Evolutionary conservation across 2,888 invertebrate genomes (phyloP).

Genomic region (Dusona sp.): DNA sequence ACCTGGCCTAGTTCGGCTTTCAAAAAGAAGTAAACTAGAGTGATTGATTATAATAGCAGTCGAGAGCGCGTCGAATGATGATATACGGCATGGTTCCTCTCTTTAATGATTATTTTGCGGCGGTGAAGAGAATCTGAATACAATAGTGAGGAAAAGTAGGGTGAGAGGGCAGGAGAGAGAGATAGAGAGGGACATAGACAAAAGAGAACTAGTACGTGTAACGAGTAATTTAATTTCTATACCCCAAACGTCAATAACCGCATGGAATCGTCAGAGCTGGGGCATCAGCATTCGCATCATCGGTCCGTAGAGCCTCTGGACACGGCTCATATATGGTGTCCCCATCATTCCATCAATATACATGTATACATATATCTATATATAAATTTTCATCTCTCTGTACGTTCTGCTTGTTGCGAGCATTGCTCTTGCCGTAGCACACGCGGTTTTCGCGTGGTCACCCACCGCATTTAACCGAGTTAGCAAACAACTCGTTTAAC

Average conservation of each 20-base stretch:
- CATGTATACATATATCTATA: background rate
- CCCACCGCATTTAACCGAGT: conserved; percentile 82
- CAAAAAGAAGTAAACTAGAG: background rate
- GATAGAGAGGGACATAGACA: conserved; percentile 24
- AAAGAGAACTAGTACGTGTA: conserved; percentile 78
- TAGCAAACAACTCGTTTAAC: conserved; percentile 85
- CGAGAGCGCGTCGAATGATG: background rate
- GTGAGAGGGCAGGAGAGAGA: conserved; percentile 67
- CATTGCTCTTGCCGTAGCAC: conserved; percentile 68
- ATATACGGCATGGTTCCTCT: background rate
- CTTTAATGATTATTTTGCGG: conserved; percentile 2
- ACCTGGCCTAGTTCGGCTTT: background rate
- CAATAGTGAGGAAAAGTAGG: background rate
- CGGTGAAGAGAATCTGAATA: background rate
- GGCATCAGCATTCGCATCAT: conserved; percentile 60
- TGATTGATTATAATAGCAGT: background rate
- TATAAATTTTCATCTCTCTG: conserved; percentile 20
- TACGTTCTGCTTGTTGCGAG: conserved; percentile 54
- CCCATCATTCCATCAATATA: conserved; percentile 32
- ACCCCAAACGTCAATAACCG: conserved; percentile 84
- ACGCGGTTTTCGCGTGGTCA: conserved; percentile 74
- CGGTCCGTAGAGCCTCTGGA: conserved; percentile 59
- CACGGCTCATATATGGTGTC: conserved; percentile 52
- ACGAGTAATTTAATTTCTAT: conserved; percentile 83
- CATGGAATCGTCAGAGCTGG: conserved; percentile 82